Conservation (phyloP, 2,113 vertebrate species). For the Oryzias celebensis region DNA sequence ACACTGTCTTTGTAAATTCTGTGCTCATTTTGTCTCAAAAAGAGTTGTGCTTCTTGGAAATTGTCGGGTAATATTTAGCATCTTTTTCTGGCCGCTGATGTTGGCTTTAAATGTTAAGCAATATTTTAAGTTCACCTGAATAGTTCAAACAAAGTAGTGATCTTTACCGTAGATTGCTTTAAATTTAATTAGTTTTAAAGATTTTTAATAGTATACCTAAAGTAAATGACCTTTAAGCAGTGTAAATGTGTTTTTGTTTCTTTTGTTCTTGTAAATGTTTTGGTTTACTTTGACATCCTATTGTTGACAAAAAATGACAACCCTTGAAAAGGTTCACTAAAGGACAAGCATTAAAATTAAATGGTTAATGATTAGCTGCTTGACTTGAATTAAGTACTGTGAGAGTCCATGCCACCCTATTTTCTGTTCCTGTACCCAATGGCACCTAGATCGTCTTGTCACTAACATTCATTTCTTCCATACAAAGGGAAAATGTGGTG, state of each 20-base stretch:
- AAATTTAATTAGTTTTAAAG: too few relatives aligned
- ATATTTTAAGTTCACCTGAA: background rate
- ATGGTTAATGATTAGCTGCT: conserved; percentile 63
- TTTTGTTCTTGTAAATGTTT: background rate
- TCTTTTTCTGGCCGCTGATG: too few relatives aligned
- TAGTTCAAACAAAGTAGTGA: too few relatives aligned
- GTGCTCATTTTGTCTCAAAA: background rate
- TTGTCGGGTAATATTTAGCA: background rate
- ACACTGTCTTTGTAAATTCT: background rate
- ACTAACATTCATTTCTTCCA: conserved; percentile 56
- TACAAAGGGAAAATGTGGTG: conserved; percentile 45
- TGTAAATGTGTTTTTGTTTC: background rate
- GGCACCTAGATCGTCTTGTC: conserved; percentile 48
- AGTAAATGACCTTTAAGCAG: background rate
- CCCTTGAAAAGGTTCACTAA: conserved; percentile 31
- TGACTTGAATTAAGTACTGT: conserved; percentile 48
- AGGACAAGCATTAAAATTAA: conserved; percentile 58
- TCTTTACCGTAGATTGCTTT: too few relatives aligned
- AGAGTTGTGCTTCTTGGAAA: background rate
- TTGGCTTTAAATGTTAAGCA: background rate
- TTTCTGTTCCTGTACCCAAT: conserved; percentile 33
- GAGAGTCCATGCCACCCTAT: conserved; percentile 38
- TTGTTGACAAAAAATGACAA: conserved; percentile 27
- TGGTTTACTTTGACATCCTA: conserved; percentile 36
- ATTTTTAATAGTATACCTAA: too few relatives aligned